These are phyloP conservation scores for Tragulus kanchil DNA, from an alignment of 2,113 vertebrate genomes.

Conservation along the genomic window DNA sequence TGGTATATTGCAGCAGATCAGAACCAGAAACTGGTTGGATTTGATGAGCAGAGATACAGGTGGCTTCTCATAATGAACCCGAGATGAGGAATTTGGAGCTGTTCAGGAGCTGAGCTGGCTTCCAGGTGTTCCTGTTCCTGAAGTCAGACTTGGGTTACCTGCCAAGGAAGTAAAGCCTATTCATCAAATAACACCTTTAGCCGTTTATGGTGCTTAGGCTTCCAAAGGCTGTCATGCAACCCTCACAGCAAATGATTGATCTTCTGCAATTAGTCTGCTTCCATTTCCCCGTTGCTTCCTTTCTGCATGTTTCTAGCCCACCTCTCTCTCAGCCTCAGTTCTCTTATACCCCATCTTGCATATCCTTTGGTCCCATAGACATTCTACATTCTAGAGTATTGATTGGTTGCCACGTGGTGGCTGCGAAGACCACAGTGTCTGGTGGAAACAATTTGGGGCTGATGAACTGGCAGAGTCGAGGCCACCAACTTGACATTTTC, in stretches of 20 bases:
- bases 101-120: constrained; percentile 36
- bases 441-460: neutral
- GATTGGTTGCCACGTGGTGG: neutral
- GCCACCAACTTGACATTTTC: neutral
- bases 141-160: constrained; percentile 71
- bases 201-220: constrained; percentile 67
- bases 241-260: neutral
- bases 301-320: neutral
- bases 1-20: constrained; percentile 66
- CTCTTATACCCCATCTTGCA: neutral
- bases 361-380: neutral
- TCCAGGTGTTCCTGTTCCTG: constrained; percentile 74
- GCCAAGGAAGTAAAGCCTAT: constrained; percentile 73
- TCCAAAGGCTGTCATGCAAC: constrained; percentile 56
- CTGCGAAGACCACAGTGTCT: neutral
- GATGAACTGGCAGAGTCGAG: neutral
- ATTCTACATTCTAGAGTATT: neutral
- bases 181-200: constrained; percentile 80
- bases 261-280: constrained; percentile 68
- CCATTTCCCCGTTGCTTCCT: constrained; percentile 28
- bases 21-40: constrained; percentile 73
- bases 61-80: constrained; percentile 73
- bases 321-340: neutral
- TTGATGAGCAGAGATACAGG: constrained; percentile 74
- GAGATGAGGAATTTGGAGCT: constrained; percentile 67